phyloP scores from a whole-genome alignment of 2,113 vertebrate genomes.

The Chaetops frenatus region DNA sequence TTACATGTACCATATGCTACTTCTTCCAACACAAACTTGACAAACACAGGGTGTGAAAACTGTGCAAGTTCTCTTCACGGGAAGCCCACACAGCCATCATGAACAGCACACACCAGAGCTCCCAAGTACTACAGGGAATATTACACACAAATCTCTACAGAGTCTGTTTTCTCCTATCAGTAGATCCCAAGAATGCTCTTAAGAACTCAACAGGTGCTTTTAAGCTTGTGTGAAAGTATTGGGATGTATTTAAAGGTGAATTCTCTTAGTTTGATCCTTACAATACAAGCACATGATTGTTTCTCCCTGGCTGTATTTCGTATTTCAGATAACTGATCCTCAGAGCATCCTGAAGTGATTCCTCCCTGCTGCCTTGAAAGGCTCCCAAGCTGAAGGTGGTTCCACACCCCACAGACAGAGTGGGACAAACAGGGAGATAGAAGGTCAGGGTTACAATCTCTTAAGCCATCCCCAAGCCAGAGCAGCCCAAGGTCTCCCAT shows the following conservation, averaged over 20 bases:
- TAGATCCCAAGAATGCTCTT: background rate
- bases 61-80: background rate
- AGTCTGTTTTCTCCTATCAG: background rate
- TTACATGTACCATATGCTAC: conserved; percentile 55
- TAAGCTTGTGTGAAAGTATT: background rate
- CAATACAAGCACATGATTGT: background rate
- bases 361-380: background rate
- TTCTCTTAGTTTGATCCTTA: background rate
- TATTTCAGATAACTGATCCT: background rate
- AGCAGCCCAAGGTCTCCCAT: background rate
- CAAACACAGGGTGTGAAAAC: conserved; percentile 50
- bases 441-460: background rate
- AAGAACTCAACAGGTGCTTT: background rate
- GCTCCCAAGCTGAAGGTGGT: background rate
- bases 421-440: fast-evolving
- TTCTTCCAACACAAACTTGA: conserved; percentile 44
- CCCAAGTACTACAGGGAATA: background rate
- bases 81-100: background rate
- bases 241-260: background rate
- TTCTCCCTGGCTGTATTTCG: background rate
- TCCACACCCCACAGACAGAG: fast-evolving
- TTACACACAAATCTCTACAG: background rate
- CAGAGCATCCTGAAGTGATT: background rate
- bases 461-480: background rate
- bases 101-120: background rate